Evolutionary conservation across 2,113 vertebrate species (phyloP).

Genomic region (Larimichthys polyactis): DNA sequence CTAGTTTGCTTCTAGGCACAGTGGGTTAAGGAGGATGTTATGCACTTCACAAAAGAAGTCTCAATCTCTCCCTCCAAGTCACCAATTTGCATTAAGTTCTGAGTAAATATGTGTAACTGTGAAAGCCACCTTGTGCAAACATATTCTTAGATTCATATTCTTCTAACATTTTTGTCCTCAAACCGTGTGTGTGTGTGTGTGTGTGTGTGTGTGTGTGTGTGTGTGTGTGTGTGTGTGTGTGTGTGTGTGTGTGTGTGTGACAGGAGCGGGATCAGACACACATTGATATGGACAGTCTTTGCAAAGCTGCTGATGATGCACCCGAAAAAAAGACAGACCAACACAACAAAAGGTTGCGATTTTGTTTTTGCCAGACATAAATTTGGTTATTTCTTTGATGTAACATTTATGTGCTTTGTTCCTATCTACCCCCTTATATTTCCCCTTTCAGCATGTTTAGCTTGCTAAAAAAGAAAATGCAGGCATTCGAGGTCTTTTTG

Average conservation of each 20-base stretch:
- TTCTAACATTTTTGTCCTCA: not conserved
- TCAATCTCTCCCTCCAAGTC: not conserved
- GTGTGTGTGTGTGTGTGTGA: slow-evolving; percentile 6
- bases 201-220: too few species aligned
- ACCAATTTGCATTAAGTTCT: not conserved
- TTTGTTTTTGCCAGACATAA: not conserved
- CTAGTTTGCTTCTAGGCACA: not conserved
- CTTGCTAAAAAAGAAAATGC: slow-evolving; percentile 80
- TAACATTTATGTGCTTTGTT: slow-evolving; percentile 18
- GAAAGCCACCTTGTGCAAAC: slow-evolving; percentile 3
- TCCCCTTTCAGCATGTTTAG: slow-evolving; percentile 68
- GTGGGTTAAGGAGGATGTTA: not conserved
- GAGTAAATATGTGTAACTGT: slow-evolving; percentile 11
- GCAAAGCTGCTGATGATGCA: not conserved
- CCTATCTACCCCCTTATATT: slow-evolving; percentile 10
- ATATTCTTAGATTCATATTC: not conserved
- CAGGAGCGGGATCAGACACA: slow-evolving; percentile 48
- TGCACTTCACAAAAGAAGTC: too few species aligned
- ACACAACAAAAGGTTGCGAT: slow-evolving; percentile 47
- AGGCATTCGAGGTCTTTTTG: slow-evolving; percentile 68
- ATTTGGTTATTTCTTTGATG: not conserved
- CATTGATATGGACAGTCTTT: slow-evolving; percentile 26
- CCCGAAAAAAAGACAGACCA: not conserved
- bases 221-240: not conserved
- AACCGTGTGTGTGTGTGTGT: not conserved